Conservation (phyloP, 64 coral and sea anemone species). For the Montipora sp. region DNA sequence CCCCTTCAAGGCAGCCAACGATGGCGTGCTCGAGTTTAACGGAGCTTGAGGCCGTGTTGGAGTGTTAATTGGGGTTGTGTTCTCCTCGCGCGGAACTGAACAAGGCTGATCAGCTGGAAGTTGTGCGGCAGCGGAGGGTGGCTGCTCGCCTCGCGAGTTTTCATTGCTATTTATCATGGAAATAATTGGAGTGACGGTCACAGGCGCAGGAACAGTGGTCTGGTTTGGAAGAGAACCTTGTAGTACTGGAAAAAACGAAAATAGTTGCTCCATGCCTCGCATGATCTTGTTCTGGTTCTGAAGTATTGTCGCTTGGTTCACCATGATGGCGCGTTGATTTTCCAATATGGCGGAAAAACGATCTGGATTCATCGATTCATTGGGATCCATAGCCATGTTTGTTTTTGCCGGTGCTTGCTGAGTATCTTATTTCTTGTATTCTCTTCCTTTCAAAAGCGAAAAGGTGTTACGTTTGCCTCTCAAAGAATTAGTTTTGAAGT, state of each 20-base stretch:
- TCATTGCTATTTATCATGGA: conserved; percentile 39
- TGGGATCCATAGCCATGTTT: conserved; percentile 51
- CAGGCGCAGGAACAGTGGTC: conserved; percentile 14
- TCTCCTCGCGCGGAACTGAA: conserved; percentile 64
- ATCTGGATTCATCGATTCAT: conserved; percentile 76
- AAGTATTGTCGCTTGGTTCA: conserved; percentile 94
- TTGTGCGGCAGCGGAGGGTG: conserved; percentile 49
- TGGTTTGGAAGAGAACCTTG: conserved; percentile 65
- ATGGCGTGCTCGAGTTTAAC: conserved; percentile 34
- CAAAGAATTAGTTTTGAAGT: background rate
- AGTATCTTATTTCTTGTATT: background rate
- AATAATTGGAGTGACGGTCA: conserved; percentile 27
- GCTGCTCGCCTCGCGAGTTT: conserved; percentile 70
- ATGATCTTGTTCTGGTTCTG: conserved; percentile 97
- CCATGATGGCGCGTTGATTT: conserved; percentile 98
- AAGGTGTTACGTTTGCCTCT: background rate
- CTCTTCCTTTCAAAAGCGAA: background rate
- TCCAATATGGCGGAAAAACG: conserved; percentile 98
- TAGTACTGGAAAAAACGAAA: conserved; percentile 67
- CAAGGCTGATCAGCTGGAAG: conserved; percentile 26
- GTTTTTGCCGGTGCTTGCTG: background rate
- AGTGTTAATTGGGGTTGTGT: conserved; percentile 34
- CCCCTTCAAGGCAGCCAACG: conserved; percentile 18
- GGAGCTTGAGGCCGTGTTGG: conserved; percentile 61
- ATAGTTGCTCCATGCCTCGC: conserved; percentile 86